Conservation (phyloP, 2,888 invertebrate species). For the Pemphredon lugubris region DNA sequence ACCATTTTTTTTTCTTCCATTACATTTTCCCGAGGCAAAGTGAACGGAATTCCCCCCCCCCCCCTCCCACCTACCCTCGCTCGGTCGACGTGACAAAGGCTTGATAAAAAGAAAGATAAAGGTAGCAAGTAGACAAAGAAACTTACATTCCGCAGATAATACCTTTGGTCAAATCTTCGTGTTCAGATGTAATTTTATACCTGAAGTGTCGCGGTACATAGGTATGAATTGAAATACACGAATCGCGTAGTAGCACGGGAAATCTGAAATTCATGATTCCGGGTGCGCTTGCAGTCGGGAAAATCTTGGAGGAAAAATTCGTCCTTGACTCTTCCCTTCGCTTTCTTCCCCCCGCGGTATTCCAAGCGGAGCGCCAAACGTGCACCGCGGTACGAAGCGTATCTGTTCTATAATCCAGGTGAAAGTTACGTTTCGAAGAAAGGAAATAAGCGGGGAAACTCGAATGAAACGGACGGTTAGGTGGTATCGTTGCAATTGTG, state of each 20-base stretch:
- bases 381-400: slow-evolving; percentile 1
- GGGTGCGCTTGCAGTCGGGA: slow-evolving; percentile 6
- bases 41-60: neutral
- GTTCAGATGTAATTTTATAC: neutral
- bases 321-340: neutral
- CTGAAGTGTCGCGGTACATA: slow-evolving; percentile 4
- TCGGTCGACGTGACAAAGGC: neutral
- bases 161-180: neutral
- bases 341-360: neutral
- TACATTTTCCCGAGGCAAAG: neutral
- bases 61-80: too few relatives aligned
- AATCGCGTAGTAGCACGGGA: neutral
- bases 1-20: neutral
- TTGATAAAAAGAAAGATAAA: neutral
- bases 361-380: slow-evolving; percentile 12
- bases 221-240: slow-evolving; percentile 6
- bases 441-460: neutral
- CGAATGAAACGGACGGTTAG: slow-evolving; percentile 9
- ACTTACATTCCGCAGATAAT: slow-evolving; percentile 6
- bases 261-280: slow-evolving; percentile 17
- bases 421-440: slow-evolving; percentile 5
- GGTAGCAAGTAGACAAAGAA: neutral
- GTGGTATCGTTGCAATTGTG: neutral
- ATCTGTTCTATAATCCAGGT: slow-evolving; percentile 13
- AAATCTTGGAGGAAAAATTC: slow-evolving; percentile 25